Evolutionary conservation across 2,888 invertebrate genomes (phyloP).

Genomic region (Labia minor): DNA sequence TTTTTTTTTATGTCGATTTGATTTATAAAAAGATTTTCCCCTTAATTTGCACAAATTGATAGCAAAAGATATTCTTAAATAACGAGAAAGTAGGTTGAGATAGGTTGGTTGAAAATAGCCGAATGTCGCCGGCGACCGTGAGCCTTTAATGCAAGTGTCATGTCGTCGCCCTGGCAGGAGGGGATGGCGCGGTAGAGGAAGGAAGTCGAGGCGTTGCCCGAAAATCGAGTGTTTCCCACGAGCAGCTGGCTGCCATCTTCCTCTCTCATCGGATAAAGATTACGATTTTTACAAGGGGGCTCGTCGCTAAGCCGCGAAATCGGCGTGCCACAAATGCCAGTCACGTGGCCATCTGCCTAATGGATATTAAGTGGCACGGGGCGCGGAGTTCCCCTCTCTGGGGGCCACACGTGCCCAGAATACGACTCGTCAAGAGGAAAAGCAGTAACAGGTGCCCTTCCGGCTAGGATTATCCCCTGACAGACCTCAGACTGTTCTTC

Average conservation of each 20-base stretch:
- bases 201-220: neutral
- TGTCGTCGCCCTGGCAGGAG: neutral
- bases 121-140: neutral
- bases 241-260: slow-evolving; percentile 7
- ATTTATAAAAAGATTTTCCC: too few species aligned
- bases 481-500: neutral
- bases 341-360: slow-evolving; percentile 13
- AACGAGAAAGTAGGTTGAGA: neutral
- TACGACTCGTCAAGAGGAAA: neutral
- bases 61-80: neutral
- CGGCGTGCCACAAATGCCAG: slow-evolving; percentile 13
- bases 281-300: slow-evolving; percentile 2
- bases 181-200: neutral
- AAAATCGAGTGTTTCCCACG: slow-evolving; percentile 13
- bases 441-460: slow-evolving; percentile 7
- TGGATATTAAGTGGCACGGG: slow-evolving; percentile 13
- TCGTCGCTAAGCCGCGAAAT: slow-evolving; percentile 4
- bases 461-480: slow-evolving; percentile 7
- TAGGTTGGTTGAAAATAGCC: neutral
- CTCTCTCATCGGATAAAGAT: slow-evolving; percentile 13
- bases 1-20: too few species aligned
- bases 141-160: slow-evolving; percentile 13
- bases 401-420: slow-evolving; percentile 1
- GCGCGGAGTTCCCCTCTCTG: neutral
- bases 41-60: too few species aligned